phyloP scores from a whole-genome alignment of 2,797 vertebrate genomes.

The Megaceryle alcyon region DNA sequence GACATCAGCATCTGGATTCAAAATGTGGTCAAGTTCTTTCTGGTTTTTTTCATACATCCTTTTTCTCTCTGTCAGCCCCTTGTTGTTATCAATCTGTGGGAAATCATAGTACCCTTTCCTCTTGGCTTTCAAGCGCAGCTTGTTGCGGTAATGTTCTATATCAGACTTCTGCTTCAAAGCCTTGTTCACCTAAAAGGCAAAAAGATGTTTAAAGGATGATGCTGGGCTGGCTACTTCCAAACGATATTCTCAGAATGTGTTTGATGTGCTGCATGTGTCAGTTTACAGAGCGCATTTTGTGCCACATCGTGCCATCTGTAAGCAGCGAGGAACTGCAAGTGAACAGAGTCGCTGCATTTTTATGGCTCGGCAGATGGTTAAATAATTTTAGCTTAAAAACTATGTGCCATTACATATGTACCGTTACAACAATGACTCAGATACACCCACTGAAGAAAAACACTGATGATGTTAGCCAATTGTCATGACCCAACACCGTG shows the following conservation, averaged over 20 bases:
- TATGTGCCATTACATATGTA: background rate
- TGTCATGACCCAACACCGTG: background rate
- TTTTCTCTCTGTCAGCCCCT: slow-evolving; percentile 83
- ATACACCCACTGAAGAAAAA: slow-evolving; percentile 40
- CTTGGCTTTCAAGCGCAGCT: slow-evolving; percentile 95
- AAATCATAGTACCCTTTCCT: slow-evolving; percentile 97
- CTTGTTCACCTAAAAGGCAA: slow-evolving; percentile 88
- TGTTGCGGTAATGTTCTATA: slow-evolving; percentile 98
- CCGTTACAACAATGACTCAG: slow-evolving; percentile 60
- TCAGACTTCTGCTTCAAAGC: slow-evolving; percentile 98
- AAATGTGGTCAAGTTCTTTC: slow-evolving; percentile 84
- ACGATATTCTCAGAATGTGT: background rate
- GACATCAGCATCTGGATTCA: slow-evolving; percentile 88
- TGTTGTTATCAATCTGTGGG: slow-evolving; percentile 82
- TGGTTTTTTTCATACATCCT: slow-evolving; percentile 84
- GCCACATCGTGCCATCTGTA: slow-evolving; percentile 29
- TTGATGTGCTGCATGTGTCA: background rate
- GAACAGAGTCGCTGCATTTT: slow-evolving; percentile 65
- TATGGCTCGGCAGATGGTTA: slow-evolving; percentile 64
- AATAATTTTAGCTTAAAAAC: slow-evolving; percentile 66
- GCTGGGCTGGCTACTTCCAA: slow-evolving; percentile 22
- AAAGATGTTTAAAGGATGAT: background rate
- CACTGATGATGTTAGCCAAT: background rate
- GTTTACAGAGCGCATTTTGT: background rate
- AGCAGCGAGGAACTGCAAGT: slow-evolving; percentile 50